Base-by-base conservation (phyloP, 2,797 vertebrate species). In the Schizothorax lantsangensis region DNA sequence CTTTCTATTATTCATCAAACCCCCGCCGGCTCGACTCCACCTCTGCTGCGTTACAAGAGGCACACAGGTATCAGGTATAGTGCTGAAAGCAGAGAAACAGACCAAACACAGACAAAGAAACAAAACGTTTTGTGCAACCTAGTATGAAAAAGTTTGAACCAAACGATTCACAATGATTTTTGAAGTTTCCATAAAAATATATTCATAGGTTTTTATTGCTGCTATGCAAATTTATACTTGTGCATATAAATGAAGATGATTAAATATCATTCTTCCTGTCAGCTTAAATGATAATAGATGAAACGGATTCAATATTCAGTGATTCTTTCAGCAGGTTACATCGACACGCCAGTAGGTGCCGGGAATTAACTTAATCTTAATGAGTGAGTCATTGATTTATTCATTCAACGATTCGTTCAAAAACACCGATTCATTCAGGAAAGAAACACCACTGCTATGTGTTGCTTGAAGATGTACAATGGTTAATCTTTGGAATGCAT, bases 1-100 rank as follows among this genome's bases (percentile, higher is more conserved):
- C 36, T 62, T 79, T 91, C 83, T 83, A 91, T 91, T 91, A 90
- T 90, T 91, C 87, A 91, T 91, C 72, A 80, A 69, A 79, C 40
- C 79, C 59, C 38, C 47, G 52, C 75, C 52, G 64, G 40, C 33
- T 30, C 82, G 64, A 66, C 43, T 38, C 84, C 84, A 43, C 62
- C 38, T 62, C 66, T 19, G 10, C 75, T 45, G 33, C 68, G 75
- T 47, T n/a, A 21, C 57, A 6, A 33, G 45, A 79, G 47, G 0
- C 73, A 21, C 47, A 45, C 36, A 62, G 66, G 84, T 79, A 79
- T 79, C 75, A 79, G 59, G 73, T 79, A 40, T 15, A 40, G 12
- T 2, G 9, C 62, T 68, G 43, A 78, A 49, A 62, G 33, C 30
- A 84, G 43, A 49, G 21, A 17, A 52, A 64, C 43, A 69, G 33